These are phyloP conservation scores for Pelecanus crispus DNA, from an alignment of 2,113 vertebrate species.

Conservation along the genomic window DNA sequence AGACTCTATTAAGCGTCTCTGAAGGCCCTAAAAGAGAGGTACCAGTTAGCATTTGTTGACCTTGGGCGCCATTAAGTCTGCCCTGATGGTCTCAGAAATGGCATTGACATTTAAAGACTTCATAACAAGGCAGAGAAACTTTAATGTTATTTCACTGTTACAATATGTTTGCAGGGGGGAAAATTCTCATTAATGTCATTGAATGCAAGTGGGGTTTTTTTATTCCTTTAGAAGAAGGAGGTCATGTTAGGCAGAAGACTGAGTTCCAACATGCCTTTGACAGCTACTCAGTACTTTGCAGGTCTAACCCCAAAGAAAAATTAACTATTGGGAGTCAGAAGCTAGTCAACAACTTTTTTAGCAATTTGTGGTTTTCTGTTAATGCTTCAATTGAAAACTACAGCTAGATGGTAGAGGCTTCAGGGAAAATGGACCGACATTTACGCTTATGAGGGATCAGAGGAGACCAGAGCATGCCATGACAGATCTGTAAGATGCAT, in stretches of 20 bases:
- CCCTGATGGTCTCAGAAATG: slow-evolving; percentile 59
- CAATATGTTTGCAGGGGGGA: slow-evolving; percentile 35
- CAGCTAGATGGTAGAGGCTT: neutral
- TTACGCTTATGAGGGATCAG: neutral
- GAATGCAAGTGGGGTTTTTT: neutral
- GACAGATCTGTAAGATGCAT: neutral
- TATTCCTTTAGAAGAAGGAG: neutral
- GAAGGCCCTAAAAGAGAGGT: slow-evolving; percentile 47
- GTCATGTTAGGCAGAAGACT: neutral
- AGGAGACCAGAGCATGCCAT: neutral
- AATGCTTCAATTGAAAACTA: neutral
- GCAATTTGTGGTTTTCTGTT: neutral
- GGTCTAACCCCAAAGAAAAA: neutral
- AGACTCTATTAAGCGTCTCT: slow-evolving; percentile 54
- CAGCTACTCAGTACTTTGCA: neutral
- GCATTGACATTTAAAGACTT: slow-evolving; percentile 65
- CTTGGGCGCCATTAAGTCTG: slow-evolving; percentile 44
- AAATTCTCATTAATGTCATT: slow-evolving; percentile 43
- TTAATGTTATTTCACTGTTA: slow-evolving; percentile 64
- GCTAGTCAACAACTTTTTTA: neutral
- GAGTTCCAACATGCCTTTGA: neutral
- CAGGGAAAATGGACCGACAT: neutral
- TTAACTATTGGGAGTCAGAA: neutral
- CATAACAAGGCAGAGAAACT: slow-evolving; percentile 60
- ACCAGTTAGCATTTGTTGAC: slow-evolving; percentile 63